Evolutionary conservation across 1,140 invertebrate genomes (phyloP).

Genomic region (Halesus radiatus): DNA sequence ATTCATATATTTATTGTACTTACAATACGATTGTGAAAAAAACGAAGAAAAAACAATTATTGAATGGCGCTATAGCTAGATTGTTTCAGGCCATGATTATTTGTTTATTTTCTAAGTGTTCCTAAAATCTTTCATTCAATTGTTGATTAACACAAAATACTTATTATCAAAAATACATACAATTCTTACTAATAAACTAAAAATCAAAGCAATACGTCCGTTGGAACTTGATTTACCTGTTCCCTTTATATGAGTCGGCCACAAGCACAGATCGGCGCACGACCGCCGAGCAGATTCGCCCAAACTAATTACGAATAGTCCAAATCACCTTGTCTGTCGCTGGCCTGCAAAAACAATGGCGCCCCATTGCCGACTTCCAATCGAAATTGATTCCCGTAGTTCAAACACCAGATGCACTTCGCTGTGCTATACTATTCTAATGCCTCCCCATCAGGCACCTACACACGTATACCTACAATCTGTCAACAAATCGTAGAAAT

Average conservation of each 20-base stretch:
- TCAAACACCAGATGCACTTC: background rate
- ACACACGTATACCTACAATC: no score
- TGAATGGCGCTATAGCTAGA: no score
- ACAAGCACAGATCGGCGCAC: background rate
- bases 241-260: background rate
- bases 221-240: background rate
- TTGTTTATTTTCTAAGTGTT: no score
- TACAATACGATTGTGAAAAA: no score
- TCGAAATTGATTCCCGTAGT: slow-evolving; percentile 1
- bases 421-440: background rate
- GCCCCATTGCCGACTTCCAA: background rate
- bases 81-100: no score
- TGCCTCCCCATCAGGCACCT: no score
- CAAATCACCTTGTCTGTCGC: background rate
- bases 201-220: background rate
- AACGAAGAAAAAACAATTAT: no score
- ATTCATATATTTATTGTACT: no score
- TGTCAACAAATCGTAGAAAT: no score
- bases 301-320: background rate
- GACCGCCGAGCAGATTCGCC: background rate
- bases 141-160: no score
- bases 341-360: background rate
- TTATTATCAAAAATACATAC: no score
- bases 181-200: background rate
- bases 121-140: no score